Evolutionary conservation across 2,888 invertebrate species (phyloP).

Genomic region (Eudasyphora cyanicolor): DNA sequence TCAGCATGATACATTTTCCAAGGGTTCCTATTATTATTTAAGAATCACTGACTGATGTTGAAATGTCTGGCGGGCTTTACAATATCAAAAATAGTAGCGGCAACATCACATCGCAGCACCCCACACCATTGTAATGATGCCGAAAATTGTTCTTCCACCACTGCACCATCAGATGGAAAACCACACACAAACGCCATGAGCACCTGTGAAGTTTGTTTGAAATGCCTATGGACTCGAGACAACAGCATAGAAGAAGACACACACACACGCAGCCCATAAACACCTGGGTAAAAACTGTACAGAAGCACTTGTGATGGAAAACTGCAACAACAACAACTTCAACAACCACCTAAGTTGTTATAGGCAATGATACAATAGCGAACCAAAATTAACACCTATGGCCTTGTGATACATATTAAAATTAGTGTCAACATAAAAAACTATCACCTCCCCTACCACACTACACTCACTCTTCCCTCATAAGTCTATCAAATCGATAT

Average conservation of each 20-base stretch:
- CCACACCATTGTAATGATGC: background rate
- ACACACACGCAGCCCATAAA: background rate
- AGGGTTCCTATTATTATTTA: no score
- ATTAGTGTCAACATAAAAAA: slow-evolving; percentile 28
- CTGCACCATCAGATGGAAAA: background rate
- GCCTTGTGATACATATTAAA: slow-evolving; percentile 54
- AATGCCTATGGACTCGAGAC: slow-evolving; percentile 17
- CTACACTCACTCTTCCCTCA: background rate
- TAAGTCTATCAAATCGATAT: background rate
- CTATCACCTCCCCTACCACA: background rate
- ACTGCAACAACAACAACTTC: slow-evolving; percentile 10
- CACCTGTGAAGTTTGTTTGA: slow-evolving; percentile 20
- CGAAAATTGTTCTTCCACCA: background rate
- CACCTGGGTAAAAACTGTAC: background rate
- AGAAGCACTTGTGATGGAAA: slow-evolving; percentile 24
- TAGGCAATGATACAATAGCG: slow-evolving; percentile 3
- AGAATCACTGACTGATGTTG: slow-evolving; percentile 21
- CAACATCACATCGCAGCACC: no score
- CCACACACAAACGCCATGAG: background rate
- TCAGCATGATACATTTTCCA: no score
- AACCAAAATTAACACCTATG: slow-evolving; percentile 47
- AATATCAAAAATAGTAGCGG: background rate
- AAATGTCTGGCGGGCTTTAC: slow-evolving; percentile 1
- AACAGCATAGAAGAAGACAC: background rate
- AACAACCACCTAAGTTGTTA: background rate